Evolutionary conservation across 2,113 vertebrate species (phyloP).

Genomic region (Phylloscopus whistleri): DNA sequence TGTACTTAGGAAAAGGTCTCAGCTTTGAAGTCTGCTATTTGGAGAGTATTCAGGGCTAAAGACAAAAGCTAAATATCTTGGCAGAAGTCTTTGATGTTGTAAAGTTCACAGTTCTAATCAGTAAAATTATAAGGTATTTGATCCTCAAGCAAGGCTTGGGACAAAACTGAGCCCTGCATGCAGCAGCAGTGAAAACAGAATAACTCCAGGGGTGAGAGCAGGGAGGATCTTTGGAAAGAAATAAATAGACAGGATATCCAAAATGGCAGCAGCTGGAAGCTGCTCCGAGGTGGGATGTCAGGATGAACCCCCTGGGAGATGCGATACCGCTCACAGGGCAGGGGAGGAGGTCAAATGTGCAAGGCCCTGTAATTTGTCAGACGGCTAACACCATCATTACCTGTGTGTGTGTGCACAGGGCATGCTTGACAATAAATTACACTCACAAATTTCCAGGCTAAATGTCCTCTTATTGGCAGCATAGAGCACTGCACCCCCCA

Average conservation of each 20-base stretch:
- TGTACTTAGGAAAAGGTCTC: not conserved
- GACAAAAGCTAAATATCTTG: not conserved
- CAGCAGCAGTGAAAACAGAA: not conserved
- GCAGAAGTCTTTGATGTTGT: not conserved
- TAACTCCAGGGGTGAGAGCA: not conserved
- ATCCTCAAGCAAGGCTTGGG: not conserved
- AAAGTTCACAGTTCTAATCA: not conserved
- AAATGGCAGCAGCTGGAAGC: slow-evolving; percentile 58
- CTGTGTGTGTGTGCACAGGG: not conserved
- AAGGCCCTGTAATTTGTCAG: slow-evolving; percentile 50
- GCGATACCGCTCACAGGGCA: slow-evolving; percentile 42
- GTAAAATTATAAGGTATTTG: not conserved
- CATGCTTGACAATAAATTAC: slow-evolving; percentile 33
- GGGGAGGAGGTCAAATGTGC: slow-evolving; percentile 48
- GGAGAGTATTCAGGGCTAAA: not conserved
- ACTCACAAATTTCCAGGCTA: slow-evolving; percentile 26
- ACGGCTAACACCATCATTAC: slow-evolving; percentile 55
- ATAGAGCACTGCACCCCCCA: not conserved
- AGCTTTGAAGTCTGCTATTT: not conserved
- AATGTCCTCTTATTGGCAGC: slow-evolving; percentile 1
- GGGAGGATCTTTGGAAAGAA: slow-evolving; percentile 19
- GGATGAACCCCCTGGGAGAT: slow-evolving; percentile 42
- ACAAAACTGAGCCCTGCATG: not conserved
- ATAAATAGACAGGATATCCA: slow-evolving; percentile 35
- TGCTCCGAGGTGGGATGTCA: slow-evolving; percentile 14